A percentile compares a stretch with the other conserved stretches of the same genome.
Conservation (phyloP, 2,113 vertebrate species). For the Crotalus viridis region DNA sequence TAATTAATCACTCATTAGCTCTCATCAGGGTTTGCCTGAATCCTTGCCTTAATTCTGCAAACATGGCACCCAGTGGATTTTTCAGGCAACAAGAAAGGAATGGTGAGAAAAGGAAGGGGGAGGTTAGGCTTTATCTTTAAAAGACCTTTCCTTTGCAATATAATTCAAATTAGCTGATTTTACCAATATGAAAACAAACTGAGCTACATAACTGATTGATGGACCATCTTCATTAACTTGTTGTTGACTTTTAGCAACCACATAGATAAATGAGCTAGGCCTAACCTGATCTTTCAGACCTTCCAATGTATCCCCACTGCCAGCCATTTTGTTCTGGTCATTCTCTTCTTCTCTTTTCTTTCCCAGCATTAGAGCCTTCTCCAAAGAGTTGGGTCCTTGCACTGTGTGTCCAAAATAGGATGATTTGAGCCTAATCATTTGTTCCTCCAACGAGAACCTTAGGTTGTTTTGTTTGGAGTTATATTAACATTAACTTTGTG, state of each 20-base stretch:
- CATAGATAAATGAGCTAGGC: not conserved
- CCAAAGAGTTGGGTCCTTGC: not conserved
- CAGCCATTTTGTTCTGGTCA: not conserved
- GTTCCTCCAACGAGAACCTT: not conserved
- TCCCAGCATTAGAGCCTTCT: not conserved
- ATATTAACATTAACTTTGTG: not conserved
- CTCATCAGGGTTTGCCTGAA: not conserved
- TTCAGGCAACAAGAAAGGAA: not conserved
- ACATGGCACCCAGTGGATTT: not conserved
- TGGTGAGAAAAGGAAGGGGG: not conserved
- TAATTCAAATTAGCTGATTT: not conserved
- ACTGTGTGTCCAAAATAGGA: not conserved
- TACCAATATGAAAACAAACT: not conserved
- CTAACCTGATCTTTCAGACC: not conserved
- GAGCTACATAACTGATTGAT: not conserved
- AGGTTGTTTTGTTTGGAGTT: not conserved
- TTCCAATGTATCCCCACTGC: not conserved
- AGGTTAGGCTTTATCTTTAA: not conserved
- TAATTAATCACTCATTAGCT: conserved; percentile 15
- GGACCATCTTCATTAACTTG: not conserved
- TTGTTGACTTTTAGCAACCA: not conserved
- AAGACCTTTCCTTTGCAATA: not conserved
- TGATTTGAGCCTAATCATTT: not conserved
- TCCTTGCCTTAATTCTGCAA: conserved; percentile 8
- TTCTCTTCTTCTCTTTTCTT: not conserved